Conservation (phyloP, 92 coral and sea anemone genomes). For the Phymanthus crucifer region DNA sequence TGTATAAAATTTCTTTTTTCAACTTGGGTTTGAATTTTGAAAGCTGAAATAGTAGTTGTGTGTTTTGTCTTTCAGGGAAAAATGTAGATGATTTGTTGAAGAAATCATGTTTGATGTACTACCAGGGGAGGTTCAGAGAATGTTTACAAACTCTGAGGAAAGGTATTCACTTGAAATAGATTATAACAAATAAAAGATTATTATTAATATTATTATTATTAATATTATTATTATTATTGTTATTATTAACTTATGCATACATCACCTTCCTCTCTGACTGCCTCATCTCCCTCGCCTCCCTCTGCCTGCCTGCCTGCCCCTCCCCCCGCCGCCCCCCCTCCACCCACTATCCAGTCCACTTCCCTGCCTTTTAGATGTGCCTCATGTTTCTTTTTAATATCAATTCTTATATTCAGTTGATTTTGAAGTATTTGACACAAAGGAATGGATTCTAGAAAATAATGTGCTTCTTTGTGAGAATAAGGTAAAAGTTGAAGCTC, state of each 20-base stretch:
- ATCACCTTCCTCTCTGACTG: not conserved
- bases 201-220: not conserved
- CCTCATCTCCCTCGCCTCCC: too few species aligned
- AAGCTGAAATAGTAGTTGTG: not conserved
- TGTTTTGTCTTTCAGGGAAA: not conserved
- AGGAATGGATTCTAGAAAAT: conserved; percentile 82
- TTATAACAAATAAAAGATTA: too few species aligned
- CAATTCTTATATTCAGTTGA: conserved; percentile 47
- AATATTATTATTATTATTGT: not conserved
- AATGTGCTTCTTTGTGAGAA: conserved; percentile 58
- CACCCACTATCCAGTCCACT: not conserved
- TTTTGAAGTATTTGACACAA: conserved; percentile 63
- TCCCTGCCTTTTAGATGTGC: not conserved
- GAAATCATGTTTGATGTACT: conserved; percentile 12
- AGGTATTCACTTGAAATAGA: too few species aligned
- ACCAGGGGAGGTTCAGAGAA: conserved; percentile 18
- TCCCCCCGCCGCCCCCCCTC: not conserved
- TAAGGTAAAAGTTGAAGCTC: conserved; percentile 55
- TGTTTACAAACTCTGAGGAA: conserved; percentile 22
- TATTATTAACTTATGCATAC: not conserved
- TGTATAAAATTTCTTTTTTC: too few species aligned
- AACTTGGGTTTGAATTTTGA: not conserved
- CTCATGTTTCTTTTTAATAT: too few species aligned
- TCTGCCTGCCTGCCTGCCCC: conserved; percentile 1
- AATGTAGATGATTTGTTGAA: conserved; percentile 2